Evolutionary conservation across 2,113 vertebrate species (phyloP).

Genomic region (Sturnus vulgaris): DNA sequence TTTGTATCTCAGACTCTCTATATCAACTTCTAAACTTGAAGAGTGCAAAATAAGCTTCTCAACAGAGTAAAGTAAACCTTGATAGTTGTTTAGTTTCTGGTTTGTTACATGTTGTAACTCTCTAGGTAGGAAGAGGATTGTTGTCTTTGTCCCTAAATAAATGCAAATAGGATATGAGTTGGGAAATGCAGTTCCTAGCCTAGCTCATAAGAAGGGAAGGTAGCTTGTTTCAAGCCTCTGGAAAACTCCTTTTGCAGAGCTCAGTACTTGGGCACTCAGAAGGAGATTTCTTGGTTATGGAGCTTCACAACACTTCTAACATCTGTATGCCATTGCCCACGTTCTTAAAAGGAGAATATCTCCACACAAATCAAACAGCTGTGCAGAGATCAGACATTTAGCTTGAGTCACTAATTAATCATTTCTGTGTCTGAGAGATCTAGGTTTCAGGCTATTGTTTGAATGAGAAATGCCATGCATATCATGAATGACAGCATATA

Average conservation of each 20-base stretch:
- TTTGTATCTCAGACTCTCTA: neutral
- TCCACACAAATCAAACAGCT: neutral
- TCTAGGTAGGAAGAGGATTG: neutral
- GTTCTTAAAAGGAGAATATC: neutral
- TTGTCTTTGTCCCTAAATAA: neutral
- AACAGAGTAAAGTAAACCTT: neutral
- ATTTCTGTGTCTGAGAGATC: neutral
- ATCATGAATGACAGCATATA: accelerated
- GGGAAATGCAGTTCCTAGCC: neutral
- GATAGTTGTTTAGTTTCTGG: neutral
- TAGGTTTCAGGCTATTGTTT: neutral
- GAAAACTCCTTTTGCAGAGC: neutral
- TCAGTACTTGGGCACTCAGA: neutral
- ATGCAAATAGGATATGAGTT: neutral
- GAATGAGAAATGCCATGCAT: neutral
- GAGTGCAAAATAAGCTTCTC: neutral
- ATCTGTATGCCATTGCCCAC: accelerated
- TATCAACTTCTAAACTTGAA: neutral
- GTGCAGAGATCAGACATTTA: neutral
- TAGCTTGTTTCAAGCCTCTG: neutral
- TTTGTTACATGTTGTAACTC: neutral
- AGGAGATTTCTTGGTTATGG: neutral
- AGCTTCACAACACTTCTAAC: neutral
- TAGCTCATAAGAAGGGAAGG: neutral
- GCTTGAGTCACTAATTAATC: neutral